phyloP scores from a whole-genome alignment of 2,113 vertebrate species.

The Carettochelys insculpta region DNA sequence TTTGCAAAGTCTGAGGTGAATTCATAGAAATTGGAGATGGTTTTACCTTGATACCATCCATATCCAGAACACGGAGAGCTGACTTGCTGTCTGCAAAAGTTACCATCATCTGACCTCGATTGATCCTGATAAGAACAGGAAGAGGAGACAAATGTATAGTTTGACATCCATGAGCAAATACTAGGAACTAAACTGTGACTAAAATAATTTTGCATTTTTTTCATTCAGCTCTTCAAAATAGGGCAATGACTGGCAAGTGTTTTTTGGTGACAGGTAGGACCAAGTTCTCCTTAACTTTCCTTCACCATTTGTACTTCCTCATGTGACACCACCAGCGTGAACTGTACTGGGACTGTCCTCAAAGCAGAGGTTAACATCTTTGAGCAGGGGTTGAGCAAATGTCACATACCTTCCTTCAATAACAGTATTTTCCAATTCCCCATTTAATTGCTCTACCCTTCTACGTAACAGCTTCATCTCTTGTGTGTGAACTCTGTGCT shows the following conservation, averaged over 20 bases:
- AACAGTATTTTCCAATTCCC: not conserved
- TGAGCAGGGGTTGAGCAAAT: not conserved
- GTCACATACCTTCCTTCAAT: not conserved
- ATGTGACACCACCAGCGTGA: not conserved
- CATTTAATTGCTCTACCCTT: not conserved
- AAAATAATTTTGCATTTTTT: not conserved
- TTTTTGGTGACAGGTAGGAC: not conserved
- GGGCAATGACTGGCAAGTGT: not conserved
- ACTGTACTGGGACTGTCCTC: not conserved
- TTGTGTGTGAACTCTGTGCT: not conserved
- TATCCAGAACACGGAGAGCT: slow-evolving; percentile 79
- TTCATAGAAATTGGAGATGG: not conserved
- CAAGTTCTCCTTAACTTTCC: no score
- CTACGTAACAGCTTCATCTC: not conserved
- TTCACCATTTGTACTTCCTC: not conserved
- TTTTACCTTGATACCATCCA: slow-evolving; percentile 81
- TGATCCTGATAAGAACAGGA: slow-evolving; percentile 71
- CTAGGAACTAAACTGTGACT: not conserved
- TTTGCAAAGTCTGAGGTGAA: not conserved
- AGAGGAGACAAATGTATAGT: not conserved
- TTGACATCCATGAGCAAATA: not conserved
- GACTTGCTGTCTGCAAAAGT: slow-evolving; percentile 83
- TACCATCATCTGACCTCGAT: slow-evolving; percentile 82
- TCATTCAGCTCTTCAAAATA: not conserved
- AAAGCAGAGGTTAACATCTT: not conserved